Percentiles rank a stretch among this genome's conserved stretches.
These are phyloP conservation scores for Hololepta plana DNA, from an alignment of 2,888 invertebrate species.

Conservation along the genomic window DNA sequence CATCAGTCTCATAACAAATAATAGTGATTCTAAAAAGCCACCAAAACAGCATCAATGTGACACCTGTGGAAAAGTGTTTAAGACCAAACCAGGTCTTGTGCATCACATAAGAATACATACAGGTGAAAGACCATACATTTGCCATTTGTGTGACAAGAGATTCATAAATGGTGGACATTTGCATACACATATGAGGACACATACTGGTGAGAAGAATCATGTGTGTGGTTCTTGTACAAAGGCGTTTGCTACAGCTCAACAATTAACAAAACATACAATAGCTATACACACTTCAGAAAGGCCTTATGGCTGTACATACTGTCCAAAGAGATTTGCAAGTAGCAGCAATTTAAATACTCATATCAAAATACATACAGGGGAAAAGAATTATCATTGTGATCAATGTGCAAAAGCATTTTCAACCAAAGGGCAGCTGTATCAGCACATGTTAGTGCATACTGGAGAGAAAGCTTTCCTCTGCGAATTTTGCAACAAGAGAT, in stretches of 20 bases:
- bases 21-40: conserved; percentile 13
- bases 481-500: conserved; percentile 26
- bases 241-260: conserved; percentile 27
- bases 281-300: conserved; percentile 25
- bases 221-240: conserved; percentile 26
- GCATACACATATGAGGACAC: conserved; percentile 27
- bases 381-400: conserved; percentile 27
- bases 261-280: conserved; percentile 27
- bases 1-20: conserved; percentile 12
- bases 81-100: conserved; percentile 24
- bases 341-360: conserved; percentile 27
- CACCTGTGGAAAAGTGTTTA: conserved; percentile 26
- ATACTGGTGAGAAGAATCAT: conserved; percentile 28
- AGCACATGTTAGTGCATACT: conserved; percentile 26
- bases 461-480: conserved; percentile 27
- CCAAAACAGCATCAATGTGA: conserved; percentile 25
- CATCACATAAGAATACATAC: conserved; percentile 28
- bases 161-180: conserved; percentile 28
- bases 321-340: conserved; percentile 26
- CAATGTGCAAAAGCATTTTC: conserved; percentile 26
- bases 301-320: conserved; percentile 26
- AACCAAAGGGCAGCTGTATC: conserved; percentile 26
- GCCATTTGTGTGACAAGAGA: conserved; percentile 25
- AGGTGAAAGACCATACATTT: conserved; percentile 26
- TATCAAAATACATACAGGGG: conserved; percentile 26